phyloP scores from a whole-genome alignment of 1,140 invertebrate species.

The Caenorhabditis tropicalis region DNA sequence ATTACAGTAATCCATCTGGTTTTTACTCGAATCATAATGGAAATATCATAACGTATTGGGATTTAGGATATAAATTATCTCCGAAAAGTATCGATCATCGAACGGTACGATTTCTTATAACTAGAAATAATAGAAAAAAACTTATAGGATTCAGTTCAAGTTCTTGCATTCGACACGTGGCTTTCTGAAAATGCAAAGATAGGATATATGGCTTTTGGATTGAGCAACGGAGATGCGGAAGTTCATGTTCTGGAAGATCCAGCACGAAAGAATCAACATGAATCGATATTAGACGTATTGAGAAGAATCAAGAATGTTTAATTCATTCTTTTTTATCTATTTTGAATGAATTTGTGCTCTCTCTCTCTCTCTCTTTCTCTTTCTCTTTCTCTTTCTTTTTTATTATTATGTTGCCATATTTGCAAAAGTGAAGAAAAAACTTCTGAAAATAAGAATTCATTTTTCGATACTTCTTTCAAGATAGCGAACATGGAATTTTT shows the following conservation, averaged over 20 bases:
- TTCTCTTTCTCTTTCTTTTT: too few species aligned
- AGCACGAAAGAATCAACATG: conserved; percentile 10
- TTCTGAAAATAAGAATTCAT: too few species aligned
- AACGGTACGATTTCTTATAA: neutral
- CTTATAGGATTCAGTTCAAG: neutral
- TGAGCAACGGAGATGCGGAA: conserved; percentile 12
- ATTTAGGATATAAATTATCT: conserved; percentile 15
- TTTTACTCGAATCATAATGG: conserved; percentile 4
- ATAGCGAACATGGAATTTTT: too few species aligned
- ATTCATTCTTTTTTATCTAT: neutral
- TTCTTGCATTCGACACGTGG: conserved; percentile 18
- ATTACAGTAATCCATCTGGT: conserved; percentile 2
- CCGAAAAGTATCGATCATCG: neutral
- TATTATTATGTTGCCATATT: too few species aligned
- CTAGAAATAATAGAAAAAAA: neutral
- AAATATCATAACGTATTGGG: conserved; percentile 2
- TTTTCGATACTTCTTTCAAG: too few species aligned
- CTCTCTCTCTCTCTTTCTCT: too few species aligned
- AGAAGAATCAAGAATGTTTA: conserved; percentile 15
- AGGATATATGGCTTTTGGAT: conserved; percentile 23
- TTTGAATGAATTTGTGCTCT: too few species aligned
- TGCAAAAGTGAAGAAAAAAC: too few species aligned
- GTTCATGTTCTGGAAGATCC: conserved; percentile 29
- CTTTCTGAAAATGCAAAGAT: neutral
- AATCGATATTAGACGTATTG: conserved; percentile 1